A percentile compares a stretch with the other conserved stretches of the same genome.
Evolutionary conservation across 2,113 vertebrate species (phyloP).

Genomic region (Cariama cristata): DNA sequence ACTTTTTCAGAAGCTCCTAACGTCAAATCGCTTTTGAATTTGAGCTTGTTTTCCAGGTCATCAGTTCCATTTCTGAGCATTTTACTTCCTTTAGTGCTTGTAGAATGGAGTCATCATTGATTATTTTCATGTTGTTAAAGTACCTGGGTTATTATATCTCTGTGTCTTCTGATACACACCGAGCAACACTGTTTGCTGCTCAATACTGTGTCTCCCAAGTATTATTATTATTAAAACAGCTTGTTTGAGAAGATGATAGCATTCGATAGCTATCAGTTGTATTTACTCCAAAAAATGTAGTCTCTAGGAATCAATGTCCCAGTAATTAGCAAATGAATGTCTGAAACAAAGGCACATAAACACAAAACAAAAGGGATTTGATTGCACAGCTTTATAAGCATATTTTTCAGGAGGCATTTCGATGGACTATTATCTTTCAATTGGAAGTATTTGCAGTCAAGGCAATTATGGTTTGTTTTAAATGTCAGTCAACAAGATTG

Average conservation of each 20-base stretch:
- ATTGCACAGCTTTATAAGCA: not conserved
- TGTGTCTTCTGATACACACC: not conserved
- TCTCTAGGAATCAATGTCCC: not conserved
- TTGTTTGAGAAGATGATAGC: not conserved
- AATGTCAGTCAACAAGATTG: not conserved
- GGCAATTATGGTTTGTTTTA: not conserved
- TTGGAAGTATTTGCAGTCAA: not conserved
- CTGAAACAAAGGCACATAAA: not conserved
- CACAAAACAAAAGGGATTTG: not conserved
- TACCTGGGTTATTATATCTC: not conserved
- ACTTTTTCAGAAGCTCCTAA: constrained; percentile 31
- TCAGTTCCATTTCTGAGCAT: not conserved
- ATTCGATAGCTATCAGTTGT: not conserved
- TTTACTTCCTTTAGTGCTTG: constrained; percentile 47
- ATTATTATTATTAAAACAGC: not conserved
- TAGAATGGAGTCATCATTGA: constrained; percentile 36
- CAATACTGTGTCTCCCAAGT: not conserved
- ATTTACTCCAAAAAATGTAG: not conserved
- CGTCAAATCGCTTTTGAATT: not conserved
- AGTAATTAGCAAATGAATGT: not conserved
- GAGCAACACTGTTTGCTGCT: not conserved
- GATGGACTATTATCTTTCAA: not conserved
- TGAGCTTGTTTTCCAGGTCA: constrained; percentile 53
- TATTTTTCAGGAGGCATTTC: not conserved
- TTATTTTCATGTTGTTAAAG: constrained; percentile 31